Evolutionary conservation across 1,140 invertebrate species (phyloP).

Genomic region (Prorops nasuta): DNA sequence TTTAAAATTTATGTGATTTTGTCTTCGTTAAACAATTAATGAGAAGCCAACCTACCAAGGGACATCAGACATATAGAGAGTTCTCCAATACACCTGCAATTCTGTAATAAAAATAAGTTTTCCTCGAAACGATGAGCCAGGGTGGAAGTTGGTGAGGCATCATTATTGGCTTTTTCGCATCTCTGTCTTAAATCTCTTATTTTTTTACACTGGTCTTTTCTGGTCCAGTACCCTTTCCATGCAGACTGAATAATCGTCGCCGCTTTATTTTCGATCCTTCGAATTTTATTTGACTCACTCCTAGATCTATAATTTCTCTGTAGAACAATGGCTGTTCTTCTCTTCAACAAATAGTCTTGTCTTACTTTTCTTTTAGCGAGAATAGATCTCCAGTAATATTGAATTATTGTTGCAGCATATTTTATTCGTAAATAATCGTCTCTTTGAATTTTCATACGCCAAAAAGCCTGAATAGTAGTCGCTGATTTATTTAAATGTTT

Average conservation of each 20-base stretch:
- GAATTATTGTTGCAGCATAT: constrained; percentile 48
- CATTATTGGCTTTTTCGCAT: constrained; percentile 50
- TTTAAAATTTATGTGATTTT: not conserved
- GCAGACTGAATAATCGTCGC: constrained; percentile 65
- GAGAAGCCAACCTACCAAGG: constrained; percentile 27
- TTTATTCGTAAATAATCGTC: constrained; percentile 8
- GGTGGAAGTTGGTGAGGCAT: constrained; percentile 32
- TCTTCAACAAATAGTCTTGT: constrained; percentile 37
- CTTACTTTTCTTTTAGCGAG: constrained; percentile 37
- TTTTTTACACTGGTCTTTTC: constrained; percentile 42
- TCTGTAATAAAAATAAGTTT: constrained; percentile 29
- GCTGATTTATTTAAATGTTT: not conserved
- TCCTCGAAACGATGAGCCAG: constrained; percentile 27
- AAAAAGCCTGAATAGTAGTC: constrained; percentile 18
- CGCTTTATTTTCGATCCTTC: constrained; percentile 42
- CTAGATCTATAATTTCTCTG: constrained; percentile 44
- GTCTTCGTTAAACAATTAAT: not conserved
- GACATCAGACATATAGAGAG: constrained; percentile 34
- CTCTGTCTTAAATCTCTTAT: constrained; percentile 52
- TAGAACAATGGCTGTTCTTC: constrained; percentile 40
- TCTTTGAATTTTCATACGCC: constrained; percentile 30
- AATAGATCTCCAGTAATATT: constrained; percentile 50
- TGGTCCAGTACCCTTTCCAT: constrained; percentile 63
- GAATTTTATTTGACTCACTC: constrained; percentile 32
- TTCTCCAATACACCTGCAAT: constrained; percentile 30